phyloP scores from a whole-genome alignment of 2,113 vertebrate genomes.

The Pantherophis guttatus region DNA sequence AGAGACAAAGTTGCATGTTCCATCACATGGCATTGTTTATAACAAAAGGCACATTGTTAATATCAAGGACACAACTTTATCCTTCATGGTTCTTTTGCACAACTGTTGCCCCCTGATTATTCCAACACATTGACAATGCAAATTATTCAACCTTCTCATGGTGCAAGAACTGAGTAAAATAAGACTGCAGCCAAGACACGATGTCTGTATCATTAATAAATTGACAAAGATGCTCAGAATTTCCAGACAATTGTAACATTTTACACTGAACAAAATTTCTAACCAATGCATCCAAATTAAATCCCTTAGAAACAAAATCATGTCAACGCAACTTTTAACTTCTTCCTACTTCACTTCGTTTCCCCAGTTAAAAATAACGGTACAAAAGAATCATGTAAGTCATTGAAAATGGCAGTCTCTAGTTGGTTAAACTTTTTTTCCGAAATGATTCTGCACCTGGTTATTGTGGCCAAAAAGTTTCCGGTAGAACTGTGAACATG shows the following conservation, averaged over 20 bases:
- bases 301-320: slow-evolving; percentile 73
- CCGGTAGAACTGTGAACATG: slow-evolving; percentile 64
- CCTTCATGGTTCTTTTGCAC: slow-evolving; percentile 69
- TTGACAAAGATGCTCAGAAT: slow-evolving; percentile 72
- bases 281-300: slow-evolving; percentile 70
- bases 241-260: slow-evolving; percentile 70
- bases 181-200: slow-evolving; percentile 73
- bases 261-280: slow-evolving; percentile 74
- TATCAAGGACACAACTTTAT: slow-evolving; percentile 80
- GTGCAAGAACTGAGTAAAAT: slow-evolving; percentile 67
- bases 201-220: slow-evolving; percentile 69
- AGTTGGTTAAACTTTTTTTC: slow-evolving; percentile 38
- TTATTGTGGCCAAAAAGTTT: slow-evolving; percentile 72
- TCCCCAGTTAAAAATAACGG: slow-evolving; percentile 58
- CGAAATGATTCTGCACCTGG: slow-evolving; percentile 50
- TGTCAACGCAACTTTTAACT: slow-evolving; percentile 51
- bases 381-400: slow-evolving; percentile 59
- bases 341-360: neutral
- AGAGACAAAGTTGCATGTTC: slow-evolving; percentile 71
- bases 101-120: slow-evolving; percentile 51
- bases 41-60: slow-evolving; percentile 93
- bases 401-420: slow-evolving; percentile 52
- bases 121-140: slow-evolving; percentile 57
- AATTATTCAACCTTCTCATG: slow-evolving; percentile 58
- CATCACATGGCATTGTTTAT: slow-evolving; percentile 71